Evolutionary conservation across 2,797 vertebrate species (phyloP).

Genomic region (Thalassophryne amazonica): DNA sequence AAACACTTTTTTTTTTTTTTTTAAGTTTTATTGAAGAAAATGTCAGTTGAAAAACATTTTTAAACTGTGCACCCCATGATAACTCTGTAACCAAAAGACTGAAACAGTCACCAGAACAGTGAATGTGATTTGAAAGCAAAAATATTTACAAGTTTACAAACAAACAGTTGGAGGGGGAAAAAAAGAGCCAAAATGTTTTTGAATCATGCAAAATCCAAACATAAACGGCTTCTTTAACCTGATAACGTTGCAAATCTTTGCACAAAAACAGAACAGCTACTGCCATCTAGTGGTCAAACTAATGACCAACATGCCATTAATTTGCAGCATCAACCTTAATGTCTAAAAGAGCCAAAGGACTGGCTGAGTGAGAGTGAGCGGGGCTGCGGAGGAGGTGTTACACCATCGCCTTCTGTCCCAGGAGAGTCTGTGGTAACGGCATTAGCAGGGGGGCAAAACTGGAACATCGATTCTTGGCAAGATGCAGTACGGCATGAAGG

Average conservation of each 20-base stretch:
- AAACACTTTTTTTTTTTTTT: neutral
- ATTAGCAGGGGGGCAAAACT: neutral
- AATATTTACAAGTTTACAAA: too few species aligned
- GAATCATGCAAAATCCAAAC: neutral
- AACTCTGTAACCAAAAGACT: neutral
- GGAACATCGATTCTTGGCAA: neutral
- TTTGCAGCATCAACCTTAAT: constrained; percentile 1
- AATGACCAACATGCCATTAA: neutral
- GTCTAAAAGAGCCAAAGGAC: constrained; percentile 36
- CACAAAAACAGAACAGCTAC: constrained; percentile 46
- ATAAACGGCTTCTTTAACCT: neutral
- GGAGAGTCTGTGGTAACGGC: neutral
- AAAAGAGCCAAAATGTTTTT: too few species aligned
- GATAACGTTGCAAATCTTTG: constrained; percentile 1
- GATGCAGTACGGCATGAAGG: neutral
- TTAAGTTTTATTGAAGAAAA: neutral
- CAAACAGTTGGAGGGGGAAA: too few species aligned
- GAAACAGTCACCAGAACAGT: neutral
- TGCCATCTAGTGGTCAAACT: constrained; percentile 68
- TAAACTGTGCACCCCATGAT: neutral
- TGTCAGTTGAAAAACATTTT: neutral
- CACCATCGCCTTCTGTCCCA: constrained; percentile 3
- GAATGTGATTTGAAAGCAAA: neutral
- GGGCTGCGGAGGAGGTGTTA: neutral
- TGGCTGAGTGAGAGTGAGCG: neutral